Conservation (phyloP, 2,797 vertebrate species). For the Gephyroberyx darwinii region DNA sequence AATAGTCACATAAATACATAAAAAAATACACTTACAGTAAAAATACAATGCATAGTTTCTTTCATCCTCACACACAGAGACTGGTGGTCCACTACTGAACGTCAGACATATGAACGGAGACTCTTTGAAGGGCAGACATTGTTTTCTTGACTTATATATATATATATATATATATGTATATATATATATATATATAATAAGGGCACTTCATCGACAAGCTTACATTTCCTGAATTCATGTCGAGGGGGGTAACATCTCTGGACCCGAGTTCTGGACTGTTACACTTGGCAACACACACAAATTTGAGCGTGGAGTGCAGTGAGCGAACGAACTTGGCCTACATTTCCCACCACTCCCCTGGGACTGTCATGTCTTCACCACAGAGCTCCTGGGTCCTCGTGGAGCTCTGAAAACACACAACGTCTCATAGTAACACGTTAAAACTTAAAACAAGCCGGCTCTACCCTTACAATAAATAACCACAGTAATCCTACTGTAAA, state of each 20-base stretch:
- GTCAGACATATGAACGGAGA: not conserved
- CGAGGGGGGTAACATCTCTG: constrained; percentile 7
- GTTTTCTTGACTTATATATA: not conserved
- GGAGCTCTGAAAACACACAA: constrained; percentile 10
- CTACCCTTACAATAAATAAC: no score
- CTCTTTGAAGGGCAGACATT: not conserved
- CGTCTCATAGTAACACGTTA: constrained; percentile 7
- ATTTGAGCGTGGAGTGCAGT: constrained; percentile 5
- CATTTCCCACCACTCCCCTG: constrained; percentile 7
- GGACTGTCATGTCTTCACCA: constrained; percentile 6
- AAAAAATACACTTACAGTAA: no score
- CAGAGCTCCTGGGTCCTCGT: not conserved
- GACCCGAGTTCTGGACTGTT: constrained; percentile 13
- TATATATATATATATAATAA: no score
- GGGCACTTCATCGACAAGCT: constrained; percentile 1
- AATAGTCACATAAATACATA: no score
- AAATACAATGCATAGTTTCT: not conserved
- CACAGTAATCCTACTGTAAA: no score
- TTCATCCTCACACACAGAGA: constrained; percentile 9
- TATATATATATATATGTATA: no score
- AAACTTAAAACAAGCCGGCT: no score
- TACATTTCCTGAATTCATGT: constrained; percentile 19
- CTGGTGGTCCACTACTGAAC: not conserved
- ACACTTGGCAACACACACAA: constrained; percentile 13
- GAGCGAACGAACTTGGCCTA: constrained; percentile 33